Evolutionary conservation across 2,888 invertebrate species (phyloP).

Genomic region (Rhamnusium bicolor): DNA sequence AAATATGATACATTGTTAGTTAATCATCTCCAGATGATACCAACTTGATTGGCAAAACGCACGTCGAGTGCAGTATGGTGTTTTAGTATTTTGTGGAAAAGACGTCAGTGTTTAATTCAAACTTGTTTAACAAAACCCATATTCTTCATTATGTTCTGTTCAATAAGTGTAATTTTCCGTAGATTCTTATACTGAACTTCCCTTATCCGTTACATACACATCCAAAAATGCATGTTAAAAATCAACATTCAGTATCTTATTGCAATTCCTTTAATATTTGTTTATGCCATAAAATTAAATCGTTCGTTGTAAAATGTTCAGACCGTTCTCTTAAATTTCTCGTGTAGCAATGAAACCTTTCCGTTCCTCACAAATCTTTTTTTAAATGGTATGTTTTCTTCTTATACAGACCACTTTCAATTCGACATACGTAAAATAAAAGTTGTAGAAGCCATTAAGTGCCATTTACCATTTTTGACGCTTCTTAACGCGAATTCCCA

Average conservation of each 20-base stretch:
- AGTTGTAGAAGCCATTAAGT: slow-evolving; percentile 54
- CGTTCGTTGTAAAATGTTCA: background rate
- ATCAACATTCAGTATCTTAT: slow-evolving; percentile 3
- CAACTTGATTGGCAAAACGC: no score
- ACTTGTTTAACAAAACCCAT: no score
- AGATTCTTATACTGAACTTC: no score
- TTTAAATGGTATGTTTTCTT: slow-evolving; percentile 33
- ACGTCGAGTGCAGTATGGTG: no score
- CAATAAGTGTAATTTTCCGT: no score
- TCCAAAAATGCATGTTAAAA: background rate
- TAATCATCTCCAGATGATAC: no score
- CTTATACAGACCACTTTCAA: slow-evolving; percentile 41
- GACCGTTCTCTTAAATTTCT: background rate
- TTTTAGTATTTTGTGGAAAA: no score
- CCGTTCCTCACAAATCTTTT: slow-evolving; percentile 41
- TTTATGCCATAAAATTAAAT: background rate
- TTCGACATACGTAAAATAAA: slow-evolving; percentile 54
- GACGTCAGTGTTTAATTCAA: no score
- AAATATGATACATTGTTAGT: no score
- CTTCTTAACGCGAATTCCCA: slow-evolving; percentile 55
- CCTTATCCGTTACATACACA: no score
- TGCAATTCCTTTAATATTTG: background rate
- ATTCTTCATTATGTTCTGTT: no score
- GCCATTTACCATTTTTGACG: slow-evolving; percentile 59
- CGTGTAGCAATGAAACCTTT: slow-evolving; percentile 40